phyloP scores from a whole-genome alignment of 2,113 vertebrate species.

The Gnathonemus longibarbis region DNA sequence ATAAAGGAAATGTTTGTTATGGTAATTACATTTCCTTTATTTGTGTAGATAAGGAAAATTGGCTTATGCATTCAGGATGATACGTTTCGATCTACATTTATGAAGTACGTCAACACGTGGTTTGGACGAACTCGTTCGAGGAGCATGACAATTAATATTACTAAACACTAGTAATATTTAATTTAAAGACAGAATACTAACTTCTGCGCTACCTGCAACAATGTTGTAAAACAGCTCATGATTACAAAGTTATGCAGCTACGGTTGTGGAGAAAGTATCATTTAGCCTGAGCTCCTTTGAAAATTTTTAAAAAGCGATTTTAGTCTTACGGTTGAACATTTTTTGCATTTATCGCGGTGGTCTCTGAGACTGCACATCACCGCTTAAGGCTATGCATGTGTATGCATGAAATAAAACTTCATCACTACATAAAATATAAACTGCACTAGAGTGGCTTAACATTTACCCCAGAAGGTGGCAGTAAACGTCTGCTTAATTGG shows the following conservation, averaged over 20 bases:
- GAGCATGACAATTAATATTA: not conserved
- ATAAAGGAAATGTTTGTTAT: not conserved
- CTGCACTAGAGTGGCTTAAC: not conserved
- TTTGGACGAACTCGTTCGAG: not conserved
- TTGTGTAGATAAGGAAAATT: not conserved
- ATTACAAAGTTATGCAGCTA: not conserved
- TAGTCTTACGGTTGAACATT: not conserved
- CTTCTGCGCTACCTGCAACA: not conserved
- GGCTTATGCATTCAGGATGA: not conserved
- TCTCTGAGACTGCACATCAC: not conserved
- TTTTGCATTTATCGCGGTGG: not conserved
- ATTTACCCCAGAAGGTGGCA: constrained; percentile 12
- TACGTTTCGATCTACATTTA: not conserved
- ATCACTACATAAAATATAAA: not conserved
- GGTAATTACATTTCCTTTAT: not conserved
- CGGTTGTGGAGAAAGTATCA: not conserved
- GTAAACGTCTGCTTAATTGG: not conserved
- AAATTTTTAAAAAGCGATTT: not conserved
- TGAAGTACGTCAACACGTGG: not conserved
- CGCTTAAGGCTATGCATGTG: not conserved
- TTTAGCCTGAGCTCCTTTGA: not conserved
- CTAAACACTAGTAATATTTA: not conserved
- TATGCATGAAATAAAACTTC: not conserved
- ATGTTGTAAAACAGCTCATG: not conserved
- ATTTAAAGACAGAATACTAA: not conserved